phyloP scores from a whole-genome alignment of 2,113 vertebrate species.

The Leucopsar rothschildi region DNA sequence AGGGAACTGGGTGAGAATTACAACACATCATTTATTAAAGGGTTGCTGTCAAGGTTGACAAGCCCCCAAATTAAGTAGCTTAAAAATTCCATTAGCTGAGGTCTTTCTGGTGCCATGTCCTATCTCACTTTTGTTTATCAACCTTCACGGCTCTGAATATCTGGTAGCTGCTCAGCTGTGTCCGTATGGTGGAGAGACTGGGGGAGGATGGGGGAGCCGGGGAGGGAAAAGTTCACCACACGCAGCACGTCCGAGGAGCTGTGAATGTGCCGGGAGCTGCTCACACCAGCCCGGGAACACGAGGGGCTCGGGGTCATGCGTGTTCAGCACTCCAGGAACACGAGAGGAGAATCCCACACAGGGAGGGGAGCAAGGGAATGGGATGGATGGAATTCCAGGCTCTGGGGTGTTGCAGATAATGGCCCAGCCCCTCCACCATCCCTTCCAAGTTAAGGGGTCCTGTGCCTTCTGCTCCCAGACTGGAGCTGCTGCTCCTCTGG shows the following conservation, averaged over 20 bases:
- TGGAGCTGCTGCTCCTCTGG: neutral
- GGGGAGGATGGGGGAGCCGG: neutral
- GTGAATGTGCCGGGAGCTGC: neutral
- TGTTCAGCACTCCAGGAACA: neutral
- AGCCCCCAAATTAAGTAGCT: slow-evolving; percentile 63
- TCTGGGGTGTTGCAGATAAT: neutral
- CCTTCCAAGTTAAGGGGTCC: neutral
- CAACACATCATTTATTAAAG: slow-evolving; percentile 52
- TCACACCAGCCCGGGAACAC: neutral
- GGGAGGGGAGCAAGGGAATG: neutral
- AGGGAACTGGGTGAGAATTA: neutral
- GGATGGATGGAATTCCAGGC: neutral
- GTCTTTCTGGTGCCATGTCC: slow-evolving; percentile 65
- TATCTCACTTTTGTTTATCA: slow-evolving; percentile 67
- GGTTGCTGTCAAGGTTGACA: slow-evolving; percentile 45
- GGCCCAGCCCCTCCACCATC: rapidly evolving
- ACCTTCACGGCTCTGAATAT: slow-evolving; percentile 63
- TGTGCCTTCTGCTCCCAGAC: neutral
- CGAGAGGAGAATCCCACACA: rapidly evolving
- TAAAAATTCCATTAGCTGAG: slow-evolving; percentile 67
- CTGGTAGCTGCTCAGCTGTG: slow-evolving; percentile 58
- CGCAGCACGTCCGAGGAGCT: neutral
- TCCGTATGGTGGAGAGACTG: neutral
- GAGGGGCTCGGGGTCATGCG: rapidly evolving
- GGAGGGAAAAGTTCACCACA: neutral